Evolutionary conservation across 2,888 invertebrate genomes (phyloP), one percentile per base, ranked within the genome.

Genomic region (Trypoxylon attenuatum): DNA sequence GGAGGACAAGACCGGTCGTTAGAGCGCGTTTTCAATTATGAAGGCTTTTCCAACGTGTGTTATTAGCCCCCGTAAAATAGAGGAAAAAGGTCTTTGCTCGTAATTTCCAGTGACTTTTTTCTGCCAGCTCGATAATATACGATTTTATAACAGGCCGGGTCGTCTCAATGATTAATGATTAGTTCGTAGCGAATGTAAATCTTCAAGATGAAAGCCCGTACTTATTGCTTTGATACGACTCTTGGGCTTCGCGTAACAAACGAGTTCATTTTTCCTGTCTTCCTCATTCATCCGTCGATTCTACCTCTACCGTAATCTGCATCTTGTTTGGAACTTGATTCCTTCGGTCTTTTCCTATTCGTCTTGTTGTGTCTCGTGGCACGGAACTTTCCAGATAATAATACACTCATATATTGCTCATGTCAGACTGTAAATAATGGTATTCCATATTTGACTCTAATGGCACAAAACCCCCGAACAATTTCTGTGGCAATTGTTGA

Each of bases 71-170:
- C 29, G 29, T 22, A 42, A 39, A 19, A 45, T 39, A 21, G 22
- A 45, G 42, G 15, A 54, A 29, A 53, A 57, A 46, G 13, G 22
- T 6, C 13, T 29, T 5, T 23, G 33, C 5, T 4, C 23, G 33
- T 46, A 19, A 29, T 23, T 39, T 19, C 27, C 15, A 15, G 29
- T n/a, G n/a, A 21, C 22, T 15, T 50, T 29, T 38, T 10, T 50
- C 33, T 15, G 16, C 43, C 39, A 43, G 1, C 16, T n/a, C 27
- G 38, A 38, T 55, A 63, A 63, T 65, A 63, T 63, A 53, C 63
- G 62, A 62, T 63, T 63, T 62, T 63, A 63, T 63, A 63, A 62
- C 63, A 62, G 62, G 47, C 63, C 42, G 33, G 15, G 25, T 29
- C 18, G 33, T 13, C 23, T 18, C 33, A 6, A n/a, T 62, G 63